These are phyloP conservation scores for Tachina grossa DNA, from an alignment of 2,888 invertebrate genomes.

Conservation along the genomic window DNA sequence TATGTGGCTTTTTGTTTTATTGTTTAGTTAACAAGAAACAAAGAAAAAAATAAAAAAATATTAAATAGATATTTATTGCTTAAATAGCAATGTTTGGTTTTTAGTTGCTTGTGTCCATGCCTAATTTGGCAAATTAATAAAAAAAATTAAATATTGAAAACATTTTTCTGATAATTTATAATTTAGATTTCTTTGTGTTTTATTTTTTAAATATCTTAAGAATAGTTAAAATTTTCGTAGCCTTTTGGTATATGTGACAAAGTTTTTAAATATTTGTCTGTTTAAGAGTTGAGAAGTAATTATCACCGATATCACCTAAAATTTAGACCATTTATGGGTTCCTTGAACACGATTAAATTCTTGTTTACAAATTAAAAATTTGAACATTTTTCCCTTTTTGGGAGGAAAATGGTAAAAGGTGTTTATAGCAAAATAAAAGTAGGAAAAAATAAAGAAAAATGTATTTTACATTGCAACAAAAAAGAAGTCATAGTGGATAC, in stretches of 20 bases:
- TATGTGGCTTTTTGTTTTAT: neutral
- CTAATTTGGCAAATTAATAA: conserved; percentile 53
- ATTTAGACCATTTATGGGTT: conserved; percentile 25
- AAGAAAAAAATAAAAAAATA: neutral
- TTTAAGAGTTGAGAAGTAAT: conserved; percentile 33
- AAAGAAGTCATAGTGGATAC: too few relatives aligned
- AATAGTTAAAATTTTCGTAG: conserved; percentile 16
- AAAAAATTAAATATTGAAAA: conserved; percentile 37
- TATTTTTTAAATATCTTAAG: conserved; percentile 37
- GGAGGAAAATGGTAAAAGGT: neutral
- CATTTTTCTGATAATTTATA: conserved; percentile 5
- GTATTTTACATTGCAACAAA: too few relatives aligned
- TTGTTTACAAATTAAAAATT: neutral
- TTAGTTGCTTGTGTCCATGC: conserved; percentile 21
- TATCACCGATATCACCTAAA: conserved; percentile 29
- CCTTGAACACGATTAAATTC: neutral
- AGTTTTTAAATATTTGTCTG: conserved; percentile 35
- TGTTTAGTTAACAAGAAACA: neutral
- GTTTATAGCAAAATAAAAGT: neutral
- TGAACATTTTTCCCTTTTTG: neutral
- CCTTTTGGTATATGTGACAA: conserved; percentile 40
- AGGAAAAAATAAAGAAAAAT: too few relatives aligned
- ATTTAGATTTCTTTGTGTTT: neutral
- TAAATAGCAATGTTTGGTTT: conserved; percentile 19
- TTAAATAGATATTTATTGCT: conserved; percentile 29